Evolutionary conservation across 2,797 vertebrate genomes (phyloP).

Genomic region (Rousettus madagascariensis): DNA sequence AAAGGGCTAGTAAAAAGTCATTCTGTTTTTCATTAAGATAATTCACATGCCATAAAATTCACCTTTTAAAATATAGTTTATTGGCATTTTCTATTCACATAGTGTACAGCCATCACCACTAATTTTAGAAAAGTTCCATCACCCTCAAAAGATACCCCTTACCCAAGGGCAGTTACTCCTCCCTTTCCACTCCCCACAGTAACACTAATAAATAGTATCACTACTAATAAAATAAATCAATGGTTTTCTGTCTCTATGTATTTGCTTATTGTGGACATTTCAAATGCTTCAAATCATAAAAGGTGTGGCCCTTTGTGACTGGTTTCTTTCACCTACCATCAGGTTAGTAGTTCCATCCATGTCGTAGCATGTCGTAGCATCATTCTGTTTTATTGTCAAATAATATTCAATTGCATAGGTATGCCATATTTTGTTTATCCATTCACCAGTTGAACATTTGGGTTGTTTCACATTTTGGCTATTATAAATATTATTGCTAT

Average conservation of each 20-base stretch:
- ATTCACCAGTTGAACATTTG: not conserved
- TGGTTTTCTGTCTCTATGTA: not conserved
- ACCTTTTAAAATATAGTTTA: not conserved
- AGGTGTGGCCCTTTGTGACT: not conserved
- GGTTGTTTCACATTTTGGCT: not conserved
- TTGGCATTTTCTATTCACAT: not conserved
- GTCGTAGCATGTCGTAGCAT: not conserved
- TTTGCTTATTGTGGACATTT: not conserved
- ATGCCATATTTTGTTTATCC: not conserved
- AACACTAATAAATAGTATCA: not conserved
- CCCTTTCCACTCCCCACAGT: not conserved
- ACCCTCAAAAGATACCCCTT: not conserved
- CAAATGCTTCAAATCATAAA: not conserved
- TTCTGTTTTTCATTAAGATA: not conserved
- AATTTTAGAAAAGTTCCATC: not conserved
- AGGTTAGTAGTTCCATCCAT: not conserved
- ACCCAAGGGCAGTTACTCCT: not conserved
- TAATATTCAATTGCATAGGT: not conserved
- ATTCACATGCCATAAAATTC: not conserved
- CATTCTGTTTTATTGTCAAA: not conserved
- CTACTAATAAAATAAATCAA: not conserved
- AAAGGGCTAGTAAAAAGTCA: not conserved
- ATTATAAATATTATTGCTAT: not conserved
- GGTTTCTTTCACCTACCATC: not conserved
- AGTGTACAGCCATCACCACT: not conserved